Evolutionary conservation across 1,140 invertebrate species (phyloP).

Genomic region (Nasonia longicornis): DNA sequence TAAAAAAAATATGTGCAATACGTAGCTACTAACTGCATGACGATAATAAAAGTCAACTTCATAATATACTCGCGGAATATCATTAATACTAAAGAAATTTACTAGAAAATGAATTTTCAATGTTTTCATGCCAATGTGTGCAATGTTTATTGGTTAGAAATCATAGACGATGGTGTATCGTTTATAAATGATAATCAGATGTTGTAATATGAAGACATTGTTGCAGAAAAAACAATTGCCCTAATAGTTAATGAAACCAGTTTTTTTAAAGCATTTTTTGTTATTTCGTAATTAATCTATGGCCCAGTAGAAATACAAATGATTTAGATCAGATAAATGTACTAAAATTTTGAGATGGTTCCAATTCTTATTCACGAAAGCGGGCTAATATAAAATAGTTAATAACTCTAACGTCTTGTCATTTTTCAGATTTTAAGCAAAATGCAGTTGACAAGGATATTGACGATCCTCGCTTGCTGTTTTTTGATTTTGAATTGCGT

Average conservation of each 20-base stretch:
- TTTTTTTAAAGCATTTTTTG: not conserved
- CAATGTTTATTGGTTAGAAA: not conserved
- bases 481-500: constrained; percentile 58
- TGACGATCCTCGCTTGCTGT: constrained; percentile 51
- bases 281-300: not conserved
- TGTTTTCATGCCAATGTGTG: not conserved
- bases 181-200: not conserved
- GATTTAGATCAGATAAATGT: too few species aligned
- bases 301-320: not conserved
- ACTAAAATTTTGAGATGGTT: not conserved
- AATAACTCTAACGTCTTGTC: not conserved
- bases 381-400: not conserved
- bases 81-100: not conserved
- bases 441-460: constrained; percentile 54
- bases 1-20: not conserved
- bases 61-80: not conserved
- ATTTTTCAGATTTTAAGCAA: constrained; percentile 42
- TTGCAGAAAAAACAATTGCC: not conserved
- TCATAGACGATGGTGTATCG: not conserved
- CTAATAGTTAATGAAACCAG: not conserved
- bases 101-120: not conserved
- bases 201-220: not conserved
- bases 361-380: not conserved
- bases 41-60: not conserved
- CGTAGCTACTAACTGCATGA: not conserved